Conservation (phyloP, 1,140 invertebrate species). For the Hormaphis cornu region DNA sequence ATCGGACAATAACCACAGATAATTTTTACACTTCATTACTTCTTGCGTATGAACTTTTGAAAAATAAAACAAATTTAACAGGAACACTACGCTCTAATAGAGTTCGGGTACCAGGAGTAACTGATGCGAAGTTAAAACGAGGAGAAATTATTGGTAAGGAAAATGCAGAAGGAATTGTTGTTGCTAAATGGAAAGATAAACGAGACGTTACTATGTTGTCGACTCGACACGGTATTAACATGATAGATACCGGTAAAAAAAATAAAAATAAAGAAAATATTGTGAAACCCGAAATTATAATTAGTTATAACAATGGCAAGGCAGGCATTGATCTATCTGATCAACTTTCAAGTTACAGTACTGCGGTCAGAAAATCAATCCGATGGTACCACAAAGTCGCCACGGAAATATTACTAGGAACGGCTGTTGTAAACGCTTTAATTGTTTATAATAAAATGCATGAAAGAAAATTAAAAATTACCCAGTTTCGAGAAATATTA, state of each 20-base stretch:
- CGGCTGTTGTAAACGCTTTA: constrained; percentile 25
- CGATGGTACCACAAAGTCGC: constrained; percentile 43
- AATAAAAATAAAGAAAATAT: constrained; percentile 34
- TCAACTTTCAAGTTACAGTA: constrained; percentile 42
- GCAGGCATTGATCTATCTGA: constrained; percentile 42
- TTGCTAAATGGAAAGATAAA: constrained; percentile 43
- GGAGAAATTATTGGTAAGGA: constrained; percentile 39
- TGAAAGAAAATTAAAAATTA: not conserved
- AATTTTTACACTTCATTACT: constrained; percentile 43
- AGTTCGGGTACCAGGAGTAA: constrained; percentile 39
- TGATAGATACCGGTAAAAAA: constrained; percentile 33
- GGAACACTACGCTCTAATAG: constrained; percentile 36
- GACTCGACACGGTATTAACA: constrained; percentile 39
- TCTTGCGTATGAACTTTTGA: constrained; percentile 40
- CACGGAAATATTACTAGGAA: constrained; percentile 40
- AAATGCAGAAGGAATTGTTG: constrained; percentile 40
- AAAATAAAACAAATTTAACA: constrained; percentile 40
- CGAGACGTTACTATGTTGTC: constrained; percentile 40
- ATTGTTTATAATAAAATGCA: constrained; percentile 13
- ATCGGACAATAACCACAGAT: constrained; percentile 43
- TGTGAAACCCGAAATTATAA: constrained; percentile 39
- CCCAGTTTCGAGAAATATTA: constrained; percentile 7
- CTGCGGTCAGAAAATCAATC: constrained; percentile 41
- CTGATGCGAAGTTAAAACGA: constrained; percentile 39
- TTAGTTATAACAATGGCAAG: constrained; percentile 42